Evolutionary conservation across 2,797 vertebrate species (phyloP).

Genomic region (Falco novaeseelandiae): DNA sequence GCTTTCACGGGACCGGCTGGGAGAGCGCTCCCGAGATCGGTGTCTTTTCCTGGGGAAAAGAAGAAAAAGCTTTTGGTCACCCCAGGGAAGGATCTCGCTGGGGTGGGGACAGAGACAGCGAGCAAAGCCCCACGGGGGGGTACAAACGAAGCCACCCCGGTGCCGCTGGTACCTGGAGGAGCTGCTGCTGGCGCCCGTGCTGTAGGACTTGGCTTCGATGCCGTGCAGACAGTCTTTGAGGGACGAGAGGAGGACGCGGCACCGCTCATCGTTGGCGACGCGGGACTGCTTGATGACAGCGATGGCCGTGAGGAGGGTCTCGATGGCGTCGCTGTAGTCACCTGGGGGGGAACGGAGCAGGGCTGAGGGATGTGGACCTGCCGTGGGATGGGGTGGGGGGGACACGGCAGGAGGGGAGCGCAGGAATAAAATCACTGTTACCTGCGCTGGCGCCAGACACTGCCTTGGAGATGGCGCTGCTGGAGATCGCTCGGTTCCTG

Average conservation of each 20-base stretch:
- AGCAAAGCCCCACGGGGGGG: not conserved
- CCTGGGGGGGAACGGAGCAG: conserved; percentile 68
- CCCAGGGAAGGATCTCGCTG: accelerated
- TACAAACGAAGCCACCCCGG: not conserved
- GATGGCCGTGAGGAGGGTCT: conserved; percentile 93
- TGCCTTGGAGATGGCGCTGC: conserved; percentile 94
- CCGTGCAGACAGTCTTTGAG: conserved; percentile 93
- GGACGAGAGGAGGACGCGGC: conserved; percentile 90
- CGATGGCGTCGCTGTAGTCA: conserved; percentile 89
- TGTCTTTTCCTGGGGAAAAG: conserved; percentile 79
- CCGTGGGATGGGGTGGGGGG: accelerated
- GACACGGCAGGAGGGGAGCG: not conserved
- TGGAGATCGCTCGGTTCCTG: conserved; percentile 92
- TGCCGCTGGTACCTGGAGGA: conserved; percentile 72
- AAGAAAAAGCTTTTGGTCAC: not conserved
- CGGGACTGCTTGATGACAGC: conserved; percentile 95
- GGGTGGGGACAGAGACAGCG: not conserved
- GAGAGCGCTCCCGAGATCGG: conserved; percentile 83
- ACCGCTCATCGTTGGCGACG: conserved; percentile 89
- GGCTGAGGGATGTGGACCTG: not conserved
- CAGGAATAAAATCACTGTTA: conserved; percentile 32
- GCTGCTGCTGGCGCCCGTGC: conserved; percentile 79
- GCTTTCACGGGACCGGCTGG: conserved; percentile 83
- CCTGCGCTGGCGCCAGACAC: conserved; percentile 92
- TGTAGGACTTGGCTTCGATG: conserved; percentile 86